These are phyloP conservation scores for Troides aeacus DNA, from an alignment of 2,888 invertebrate genomes.

Conservation along the genomic window DNA sequence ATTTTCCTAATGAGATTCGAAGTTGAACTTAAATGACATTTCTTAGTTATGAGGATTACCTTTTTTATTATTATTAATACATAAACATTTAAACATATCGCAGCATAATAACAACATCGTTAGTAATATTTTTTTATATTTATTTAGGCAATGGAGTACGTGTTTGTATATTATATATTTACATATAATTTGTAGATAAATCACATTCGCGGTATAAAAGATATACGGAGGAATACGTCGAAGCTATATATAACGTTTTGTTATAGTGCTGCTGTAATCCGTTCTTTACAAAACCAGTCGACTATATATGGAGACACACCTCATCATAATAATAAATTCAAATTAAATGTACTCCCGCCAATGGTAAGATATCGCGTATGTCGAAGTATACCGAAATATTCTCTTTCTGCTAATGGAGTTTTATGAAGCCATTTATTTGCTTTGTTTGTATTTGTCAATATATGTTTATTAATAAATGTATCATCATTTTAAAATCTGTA, in stretches of 20 bases:
- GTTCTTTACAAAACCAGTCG: constrained; percentile 11
- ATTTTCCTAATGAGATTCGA: constrained; percentile 8
- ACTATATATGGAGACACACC: constrained; percentile 13
- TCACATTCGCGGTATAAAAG: neutral
- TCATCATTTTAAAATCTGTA: no score
- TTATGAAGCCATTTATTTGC: neutral
- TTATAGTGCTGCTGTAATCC: neutral
- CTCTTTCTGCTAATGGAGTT: neutral
- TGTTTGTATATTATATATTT: no score
- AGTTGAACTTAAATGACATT: neutral
- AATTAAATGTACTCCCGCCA: constrained; percentile 25
- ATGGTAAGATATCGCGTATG: constrained; percentile 6
- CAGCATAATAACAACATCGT: no score
- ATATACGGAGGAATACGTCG: neutral
- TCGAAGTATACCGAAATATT: neutral
- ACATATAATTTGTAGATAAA: no score
- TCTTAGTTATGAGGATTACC: no score
- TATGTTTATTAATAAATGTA: no score
- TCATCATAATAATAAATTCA: constrained; percentile 29
- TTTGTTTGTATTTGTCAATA: neutral
- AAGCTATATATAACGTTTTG: neutral
- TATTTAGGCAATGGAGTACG: no score
- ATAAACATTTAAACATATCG: no score
- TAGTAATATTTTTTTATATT: no score
- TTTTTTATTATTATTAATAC: no score